Evolutionary conservation across 2,888 invertebrate species (phyloP).

Genomic region (Acheta domesticus): DNA sequence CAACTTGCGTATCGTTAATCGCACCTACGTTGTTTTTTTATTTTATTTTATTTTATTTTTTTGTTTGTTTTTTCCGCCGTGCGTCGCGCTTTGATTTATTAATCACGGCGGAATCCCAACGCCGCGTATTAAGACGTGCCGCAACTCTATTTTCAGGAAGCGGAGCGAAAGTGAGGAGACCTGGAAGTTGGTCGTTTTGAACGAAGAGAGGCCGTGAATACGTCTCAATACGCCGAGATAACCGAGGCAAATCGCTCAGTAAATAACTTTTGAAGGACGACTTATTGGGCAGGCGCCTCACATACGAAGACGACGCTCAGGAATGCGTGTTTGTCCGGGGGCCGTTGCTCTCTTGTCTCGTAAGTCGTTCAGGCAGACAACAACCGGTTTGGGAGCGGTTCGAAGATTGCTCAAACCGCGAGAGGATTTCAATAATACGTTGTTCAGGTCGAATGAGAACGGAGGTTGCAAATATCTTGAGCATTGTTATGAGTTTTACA

Average conservation of each 20-base stretch:
- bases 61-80: background rate
- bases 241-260: background rate
- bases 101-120: background rate
- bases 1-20: background rate
- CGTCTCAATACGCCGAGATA: background rate
- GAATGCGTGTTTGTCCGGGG: slow-evolving; percentile 1
- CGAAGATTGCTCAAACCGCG: no score
- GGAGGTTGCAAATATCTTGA: no score
- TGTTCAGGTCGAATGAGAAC: no score
- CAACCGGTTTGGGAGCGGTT: background rate
- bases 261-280: background rate
- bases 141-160: no score
- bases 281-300: slow-evolving; percentile 1
- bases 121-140: no score
- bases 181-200: no score
- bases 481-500: no score
- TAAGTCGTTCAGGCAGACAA: background rate
- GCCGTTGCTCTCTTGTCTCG: background rate
- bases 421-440: no score
- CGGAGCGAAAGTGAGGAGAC: no score
- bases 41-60: no score
- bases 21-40: background rate
- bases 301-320: background rate
- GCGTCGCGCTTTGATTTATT: background rate
- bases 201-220: background rate